Percentiles rank a stretch among this genome's conserved stretches.
Conservation (phyloP, 2,113 vertebrate species). For the Hylia prasina region DNA sequence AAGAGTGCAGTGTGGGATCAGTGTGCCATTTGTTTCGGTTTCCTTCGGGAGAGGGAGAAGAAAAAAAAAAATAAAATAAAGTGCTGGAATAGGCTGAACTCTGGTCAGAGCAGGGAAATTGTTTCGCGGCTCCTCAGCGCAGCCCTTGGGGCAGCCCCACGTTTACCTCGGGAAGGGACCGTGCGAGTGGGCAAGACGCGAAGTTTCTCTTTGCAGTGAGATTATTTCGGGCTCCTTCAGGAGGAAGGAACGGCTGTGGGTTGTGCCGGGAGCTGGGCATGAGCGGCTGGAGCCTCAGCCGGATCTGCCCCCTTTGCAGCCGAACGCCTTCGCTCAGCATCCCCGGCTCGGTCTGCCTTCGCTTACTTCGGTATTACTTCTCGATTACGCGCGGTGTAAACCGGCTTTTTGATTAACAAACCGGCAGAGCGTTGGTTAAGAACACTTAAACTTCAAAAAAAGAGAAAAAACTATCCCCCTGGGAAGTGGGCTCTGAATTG, state of each 20-base stretch:
- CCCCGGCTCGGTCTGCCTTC: slow-evolving; percentile 64
- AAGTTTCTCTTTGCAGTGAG: slow-evolving; percentile 51
- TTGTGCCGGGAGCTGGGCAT: slow-evolving; percentile 49
- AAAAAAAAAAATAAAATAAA: not conserved
- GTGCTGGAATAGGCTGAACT: slow-evolving; percentile 22
- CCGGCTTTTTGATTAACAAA: slow-evolving; percentile 75
- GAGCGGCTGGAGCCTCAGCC: slow-evolving; percentile 34
- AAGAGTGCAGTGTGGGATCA: slow-evolving; percentile 64
- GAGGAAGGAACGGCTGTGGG: not conserved
- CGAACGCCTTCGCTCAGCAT: slow-evolving; percentile 59
- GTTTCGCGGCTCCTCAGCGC: not conserved
- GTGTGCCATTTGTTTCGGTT: slow-evolving; percentile 64
- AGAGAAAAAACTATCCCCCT: slow-evolving; percentile 60
- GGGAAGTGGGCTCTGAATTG: slow-evolving; percentile 82
- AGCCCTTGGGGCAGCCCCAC: slow-evolving; percentile 32
- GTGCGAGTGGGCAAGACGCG: not conserved
- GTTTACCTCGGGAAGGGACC: slow-evolving; percentile 30
- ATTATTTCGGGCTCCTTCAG: slow-evolving; percentile 22
- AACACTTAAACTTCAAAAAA: slow-evolving; percentile 73
- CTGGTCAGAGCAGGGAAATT: slow-evolving; percentile 10
- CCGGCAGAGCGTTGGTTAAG: slow-evolving; percentile 75
- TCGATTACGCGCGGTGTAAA: slow-evolving; percentile 65
- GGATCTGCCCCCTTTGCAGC: slow-evolving; percentile 20
- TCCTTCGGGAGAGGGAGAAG: not conserved
- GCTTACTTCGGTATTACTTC: slow-evolving; percentile 70